These are phyloP conservation scores for Orientallactaga sibirica DNA, from an alignment of 2,797 vertebrate genomes.

Conservation along the genomic window DNA sequence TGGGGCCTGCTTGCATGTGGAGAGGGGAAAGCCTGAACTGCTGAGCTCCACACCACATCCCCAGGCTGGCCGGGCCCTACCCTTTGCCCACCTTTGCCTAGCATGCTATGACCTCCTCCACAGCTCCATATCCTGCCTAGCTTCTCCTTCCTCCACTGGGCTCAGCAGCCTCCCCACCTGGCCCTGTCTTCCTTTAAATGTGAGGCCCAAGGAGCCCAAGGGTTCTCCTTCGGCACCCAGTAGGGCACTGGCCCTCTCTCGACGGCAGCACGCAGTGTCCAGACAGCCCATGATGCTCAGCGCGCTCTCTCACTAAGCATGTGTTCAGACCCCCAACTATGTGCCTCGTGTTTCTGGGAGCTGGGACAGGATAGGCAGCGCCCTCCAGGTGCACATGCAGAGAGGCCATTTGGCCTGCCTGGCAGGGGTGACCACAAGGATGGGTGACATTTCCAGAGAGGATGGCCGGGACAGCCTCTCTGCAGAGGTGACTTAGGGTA, in stretches of 20 bases:
- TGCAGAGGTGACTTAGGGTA: no score
- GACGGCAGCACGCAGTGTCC: not conserved
- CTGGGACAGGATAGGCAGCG: no score
- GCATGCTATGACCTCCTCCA: not conserved
- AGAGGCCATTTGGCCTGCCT: not conserved
- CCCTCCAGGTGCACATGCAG: not conserved
- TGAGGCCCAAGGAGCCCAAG: not conserved
- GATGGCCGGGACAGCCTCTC: not conserved
- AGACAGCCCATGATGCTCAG: not conserved
- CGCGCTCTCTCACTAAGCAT: rapidly evolving
- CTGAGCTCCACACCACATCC: not conserved
- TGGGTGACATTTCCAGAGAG: not conserved
- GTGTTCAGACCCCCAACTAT: not conserved
- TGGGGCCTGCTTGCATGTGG: not conserved
- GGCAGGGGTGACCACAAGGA: not conserved
- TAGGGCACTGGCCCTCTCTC: not conserved
- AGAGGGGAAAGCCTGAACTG: not conserved
- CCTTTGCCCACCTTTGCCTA: not conserved
- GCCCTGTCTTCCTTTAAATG: not conserved
- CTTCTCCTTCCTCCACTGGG: not conserved
- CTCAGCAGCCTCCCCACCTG: not conserved
- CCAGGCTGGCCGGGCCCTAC: no score
- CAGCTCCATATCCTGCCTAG: not conserved
- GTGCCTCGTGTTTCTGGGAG: not conserved
- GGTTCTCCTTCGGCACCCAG: not conserved